A percentile compares a stretch with the other conserved stretches of the same genome.
Evolutionary conservation across 2,113 vertebrate genomes (phyloP).

Genomic region (Plestiodon gilberti): DNA sequence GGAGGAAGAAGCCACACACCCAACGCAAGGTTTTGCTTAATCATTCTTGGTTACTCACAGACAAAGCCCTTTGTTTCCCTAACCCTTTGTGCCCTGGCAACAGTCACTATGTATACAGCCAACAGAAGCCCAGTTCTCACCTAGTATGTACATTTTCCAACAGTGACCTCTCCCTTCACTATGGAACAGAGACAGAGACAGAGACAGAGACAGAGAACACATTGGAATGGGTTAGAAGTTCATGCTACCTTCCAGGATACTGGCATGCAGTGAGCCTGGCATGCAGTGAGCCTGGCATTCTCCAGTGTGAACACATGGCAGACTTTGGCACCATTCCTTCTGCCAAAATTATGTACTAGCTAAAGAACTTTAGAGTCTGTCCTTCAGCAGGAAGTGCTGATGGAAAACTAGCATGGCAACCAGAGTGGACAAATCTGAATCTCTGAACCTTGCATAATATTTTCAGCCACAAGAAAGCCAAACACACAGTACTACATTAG

Average conservation of each 20-base stretch:
- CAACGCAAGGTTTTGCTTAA: conserved; percentile 37
- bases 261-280: not conserved
- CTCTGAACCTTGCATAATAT: not conserved
- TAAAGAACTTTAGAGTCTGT: not conserved
- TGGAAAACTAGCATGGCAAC: not conserved
- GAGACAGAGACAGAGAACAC: not conserved
- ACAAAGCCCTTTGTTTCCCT: conserved; percentile 46
- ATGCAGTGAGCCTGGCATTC: not conserved
- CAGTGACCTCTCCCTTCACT: not conserved
- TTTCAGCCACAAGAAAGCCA: not conserved
- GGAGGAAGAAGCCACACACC: not conserved
- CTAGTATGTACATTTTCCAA: too few relatives aligned
- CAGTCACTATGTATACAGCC: conserved; percentile 16
- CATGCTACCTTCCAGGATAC: not conserved
- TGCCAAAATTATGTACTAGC: not conserved
- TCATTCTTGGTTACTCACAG: conserved; percentile 29
- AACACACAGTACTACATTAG: not conserved
- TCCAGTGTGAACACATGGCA: not conserved
- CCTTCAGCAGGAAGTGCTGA: too few relatives aligned
- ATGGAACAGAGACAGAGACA: not conserved
- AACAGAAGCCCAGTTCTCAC: not conserved
- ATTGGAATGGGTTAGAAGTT: not conserved
- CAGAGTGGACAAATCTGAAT: not conserved
- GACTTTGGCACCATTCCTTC: not conserved
- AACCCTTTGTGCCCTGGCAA: conserved; percentile 39